Base-by-base conservation (phyloP, 30 jellyfish, hydroid and myxozoan genomes). In the Pelagia noctiluca region DNA sequence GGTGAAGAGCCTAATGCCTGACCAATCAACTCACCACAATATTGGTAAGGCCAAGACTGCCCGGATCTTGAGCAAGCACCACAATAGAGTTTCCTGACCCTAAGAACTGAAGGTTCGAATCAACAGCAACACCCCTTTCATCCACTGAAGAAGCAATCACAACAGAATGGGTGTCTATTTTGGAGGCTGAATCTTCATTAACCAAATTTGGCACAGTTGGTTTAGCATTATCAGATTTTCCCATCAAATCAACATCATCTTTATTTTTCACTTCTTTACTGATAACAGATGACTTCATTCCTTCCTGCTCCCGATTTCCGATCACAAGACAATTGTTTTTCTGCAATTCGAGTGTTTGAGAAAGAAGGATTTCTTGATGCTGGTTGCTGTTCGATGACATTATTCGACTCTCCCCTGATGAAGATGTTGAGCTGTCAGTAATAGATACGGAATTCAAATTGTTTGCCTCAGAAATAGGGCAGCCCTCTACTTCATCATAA, bases 61-160 rank as follows among this genome's bases (percentile, higher is more conserved):
- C 67, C 49, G 79, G 80, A 54, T 80, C 90, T 52, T 80, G 90
- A 11, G 90, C 71, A 7, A 80, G 78, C 1, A 80, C 84, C 50
- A 80, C 90, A 12, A 64, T 80, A 50, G 84, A 80, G 57, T 63
- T 80, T 0, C 84, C 84, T 35, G 90, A 31, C 32, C 71, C 71
- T 38, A 80, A 67, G 60, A 64, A 80, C 82, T 65, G 90, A 22
- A 80, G 77, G 34, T 54, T 66, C 22, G 90, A 66, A 63, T 72
- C 82, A 42, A 66, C 84, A 35, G 79, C 26, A 30, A 52, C 68
- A 52, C 26, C 21, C 4, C 30, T 10, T 52, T 52, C 68, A 8
- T 10, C 21, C 26, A 30, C 7, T 3, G 68, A 52, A 3, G 68
- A 52, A 52, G 68, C 68, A 25, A 52, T 52, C 28, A 52, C 68